Evolutionary conservation across 2,797 vertebrate genomes (phyloP).

Genomic region (Pseudotriccus pelzelni): DNA sequence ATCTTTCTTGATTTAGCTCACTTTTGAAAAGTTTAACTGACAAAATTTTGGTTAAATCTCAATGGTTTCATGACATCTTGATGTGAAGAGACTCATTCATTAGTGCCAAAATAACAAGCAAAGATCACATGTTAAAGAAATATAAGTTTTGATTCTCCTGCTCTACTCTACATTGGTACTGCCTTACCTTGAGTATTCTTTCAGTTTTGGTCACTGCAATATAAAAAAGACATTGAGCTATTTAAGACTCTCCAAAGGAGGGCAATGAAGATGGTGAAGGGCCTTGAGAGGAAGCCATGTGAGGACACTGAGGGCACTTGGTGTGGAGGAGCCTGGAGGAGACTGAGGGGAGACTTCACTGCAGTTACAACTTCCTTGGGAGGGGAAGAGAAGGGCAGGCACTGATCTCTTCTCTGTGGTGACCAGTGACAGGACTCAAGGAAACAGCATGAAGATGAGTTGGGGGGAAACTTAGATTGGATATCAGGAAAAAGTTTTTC

Average conservation of each 20-base stretch:
- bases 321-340: background rate
- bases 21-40: background rate
- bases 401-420: background rate
- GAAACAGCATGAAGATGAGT: background rate
- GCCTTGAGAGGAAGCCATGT: fast-evolving
- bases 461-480: fast-evolving
- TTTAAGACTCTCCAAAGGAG: background rate
- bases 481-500: background rate
- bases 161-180: background rate
- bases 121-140: background rate
- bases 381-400: background rate
- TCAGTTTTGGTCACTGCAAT: background rate
- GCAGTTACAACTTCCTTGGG: background rate
- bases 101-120: background rate
- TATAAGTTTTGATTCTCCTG: background rate
- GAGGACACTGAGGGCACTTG: background rate
- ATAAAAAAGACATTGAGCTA: background rate
- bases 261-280: fast-evolving
- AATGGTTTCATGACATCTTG: background rate
- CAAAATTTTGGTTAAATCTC: background rate
- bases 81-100: background rate
- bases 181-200: fast-evolving
- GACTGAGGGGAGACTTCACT: fast-evolving
- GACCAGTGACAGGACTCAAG: fast-evolving
- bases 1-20: background rate